These are phyloP conservation scores for Sinopyrophorus schimmeli DNA, from an alignment of 2,888 invertebrate genomes.

Conservation along the genomic window DNA sequence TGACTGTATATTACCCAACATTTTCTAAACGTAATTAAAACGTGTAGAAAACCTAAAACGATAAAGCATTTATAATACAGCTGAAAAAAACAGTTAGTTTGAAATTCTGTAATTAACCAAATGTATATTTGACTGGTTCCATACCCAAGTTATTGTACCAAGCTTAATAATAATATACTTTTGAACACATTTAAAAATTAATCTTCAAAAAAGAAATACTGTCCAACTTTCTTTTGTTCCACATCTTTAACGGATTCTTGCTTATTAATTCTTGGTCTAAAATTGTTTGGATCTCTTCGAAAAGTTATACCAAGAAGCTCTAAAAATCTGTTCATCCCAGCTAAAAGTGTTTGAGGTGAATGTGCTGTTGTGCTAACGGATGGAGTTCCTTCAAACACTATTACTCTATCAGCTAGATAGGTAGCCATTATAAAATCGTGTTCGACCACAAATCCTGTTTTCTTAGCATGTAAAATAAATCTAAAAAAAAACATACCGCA, in stretches of 20 bases:
- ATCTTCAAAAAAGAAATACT: conserved; percentile 99
- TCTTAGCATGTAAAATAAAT: conserved; percentile 98
- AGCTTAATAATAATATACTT: too few species aligned
- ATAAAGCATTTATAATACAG: too few species aligned
- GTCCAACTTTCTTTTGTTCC: conserved; percentile 96
- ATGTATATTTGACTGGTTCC: too few species aligned
- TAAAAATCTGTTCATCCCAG: conserved; percentile 98
- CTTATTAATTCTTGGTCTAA: conserved; percentile 97
- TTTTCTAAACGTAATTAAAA: too few species aligned
- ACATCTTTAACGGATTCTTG: conserved; percentile 95
- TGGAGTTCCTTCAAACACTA: conserved; percentile 96
- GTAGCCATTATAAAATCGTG: conserved; percentile 99
- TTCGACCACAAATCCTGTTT: conserved; percentile 99
- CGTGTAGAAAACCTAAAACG: too few species aligned
- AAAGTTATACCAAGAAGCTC: conserved; percentile 96
- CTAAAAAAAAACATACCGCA: conserved; percentile 56
- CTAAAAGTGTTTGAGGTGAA: conserved; percentile 88
- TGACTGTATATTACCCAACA: too few species aligned
- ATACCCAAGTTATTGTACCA: too few species aligned
- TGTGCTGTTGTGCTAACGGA: conserved; percentile 89
- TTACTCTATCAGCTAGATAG: conserved; percentile 96
- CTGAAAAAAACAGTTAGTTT: too few species aligned
- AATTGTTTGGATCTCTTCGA: conserved; percentile 98
- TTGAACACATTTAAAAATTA: too few species aligned
- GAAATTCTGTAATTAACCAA: too few species aligned